A percentile compares a stretch with the other conserved stretches of the same genome.
phyloP scores from a whole-genome alignment of 2,797 vertebrate genomes.

The Otolemur crassicaudatus region DNA sequence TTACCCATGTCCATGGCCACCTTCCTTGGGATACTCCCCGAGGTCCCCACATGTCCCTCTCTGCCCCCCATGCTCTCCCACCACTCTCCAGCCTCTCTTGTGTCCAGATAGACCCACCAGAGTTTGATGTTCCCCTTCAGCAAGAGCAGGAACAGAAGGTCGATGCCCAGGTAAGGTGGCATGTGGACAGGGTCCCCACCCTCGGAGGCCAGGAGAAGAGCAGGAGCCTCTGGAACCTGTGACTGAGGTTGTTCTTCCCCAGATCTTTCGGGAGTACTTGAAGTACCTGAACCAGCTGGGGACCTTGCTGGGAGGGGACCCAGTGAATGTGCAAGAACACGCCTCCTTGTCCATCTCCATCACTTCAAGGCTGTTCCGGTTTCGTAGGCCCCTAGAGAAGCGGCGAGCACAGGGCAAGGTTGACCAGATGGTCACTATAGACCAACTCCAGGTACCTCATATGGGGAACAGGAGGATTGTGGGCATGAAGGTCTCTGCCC shows the following conservation, averaged over 20 bases:
- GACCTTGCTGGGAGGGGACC: conserved; percentile 87
- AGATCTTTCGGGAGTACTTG: conserved; percentile 90
- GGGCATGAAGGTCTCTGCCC: not conserved
- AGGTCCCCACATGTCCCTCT: conserved; percentile 36
- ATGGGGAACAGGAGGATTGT: not conserved
- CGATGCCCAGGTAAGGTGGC: conserved; percentile 86
- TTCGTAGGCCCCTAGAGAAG: conserved; percentile 84
- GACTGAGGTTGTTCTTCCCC: conserved; percentile 77
- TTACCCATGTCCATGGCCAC: not conserved
- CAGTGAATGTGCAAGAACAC: conserved; percentile 86
- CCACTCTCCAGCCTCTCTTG: conserved; percentile 76
- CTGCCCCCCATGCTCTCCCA: conserved; percentile 14
- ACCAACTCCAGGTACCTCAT: conserved; percentile 89
- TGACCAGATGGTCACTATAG: conserved; percentile 90
- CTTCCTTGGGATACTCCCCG: not conserved
- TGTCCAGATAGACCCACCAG: conserved; percentile 95
- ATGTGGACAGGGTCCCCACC: not conserved
- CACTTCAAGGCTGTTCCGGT: conserved; percentile 84
- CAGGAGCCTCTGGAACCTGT: conserved; percentile 74
- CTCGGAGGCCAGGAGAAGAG: conserved; percentile 75
- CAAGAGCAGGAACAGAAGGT: conserved; percentile 85
- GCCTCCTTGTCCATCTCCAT: conserved; percentile 88
- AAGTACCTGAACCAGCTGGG: conserved; percentile 83
- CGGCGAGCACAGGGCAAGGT: conserved; percentile 88
- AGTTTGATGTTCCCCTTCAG: conserved; percentile 91